Conservation (phyloP, 2,888 invertebrate species). For the Cerastis leucographa region DNA sequence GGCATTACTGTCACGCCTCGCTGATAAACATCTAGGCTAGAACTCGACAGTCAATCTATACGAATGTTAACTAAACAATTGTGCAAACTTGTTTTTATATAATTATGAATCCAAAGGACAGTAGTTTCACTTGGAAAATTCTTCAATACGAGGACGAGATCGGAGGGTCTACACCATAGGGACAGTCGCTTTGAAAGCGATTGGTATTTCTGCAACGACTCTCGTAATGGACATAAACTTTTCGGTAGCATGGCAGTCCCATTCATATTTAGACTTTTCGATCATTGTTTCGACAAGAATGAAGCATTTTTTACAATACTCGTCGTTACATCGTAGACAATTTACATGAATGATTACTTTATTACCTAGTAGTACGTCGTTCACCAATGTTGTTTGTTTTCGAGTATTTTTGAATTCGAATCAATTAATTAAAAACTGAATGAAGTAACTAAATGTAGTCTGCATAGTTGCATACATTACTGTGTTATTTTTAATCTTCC, state of each 20-base stretch:
- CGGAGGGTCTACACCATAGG: neutral
- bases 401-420: neutral
- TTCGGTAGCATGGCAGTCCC: neutral
- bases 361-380: slow-evolving; percentile 10
- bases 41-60: slow-evolving; percentile 20
- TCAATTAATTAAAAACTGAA: too few species aligned
- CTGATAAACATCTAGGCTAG: slow-evolving; percentile 52
- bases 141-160: neutral
- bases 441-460: neutral
- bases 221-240: neutral
- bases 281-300: neutral
- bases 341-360: slow-evolving; percentile 16
- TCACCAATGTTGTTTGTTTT: neutral
- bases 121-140: neutral
- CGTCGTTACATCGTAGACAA: neutral
- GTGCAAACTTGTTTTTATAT: neutral
- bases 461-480: neutral
- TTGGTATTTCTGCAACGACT: neutral
- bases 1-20: slow-evolving; percentile 56
- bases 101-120: too few species aligned
- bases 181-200: neutral
- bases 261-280: neutral
- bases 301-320: neutral
- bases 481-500: neutral
- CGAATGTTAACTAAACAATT: slow-evolving; percentile 9